phyloP scores from a whole-genome alignment of 2,888 invertebrate species.

The Tetheella fluctuosa region DNA sequence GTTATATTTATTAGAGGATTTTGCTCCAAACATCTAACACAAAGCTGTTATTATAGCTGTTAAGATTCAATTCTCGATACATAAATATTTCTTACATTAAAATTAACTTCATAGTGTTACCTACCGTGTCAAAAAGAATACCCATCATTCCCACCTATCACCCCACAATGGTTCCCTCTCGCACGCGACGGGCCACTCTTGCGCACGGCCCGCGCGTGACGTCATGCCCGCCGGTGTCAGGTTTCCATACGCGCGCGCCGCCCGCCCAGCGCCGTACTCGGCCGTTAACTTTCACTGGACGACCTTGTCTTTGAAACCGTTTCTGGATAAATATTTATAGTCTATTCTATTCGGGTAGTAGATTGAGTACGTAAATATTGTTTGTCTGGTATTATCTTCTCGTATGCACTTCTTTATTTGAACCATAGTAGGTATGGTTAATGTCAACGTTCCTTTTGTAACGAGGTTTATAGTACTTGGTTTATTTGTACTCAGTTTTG shows the following conservation, averaged over 20 bases:
- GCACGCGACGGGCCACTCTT: constrained; percentile 50
- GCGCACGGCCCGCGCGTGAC: constrained; percentile 81
- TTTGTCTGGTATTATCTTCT: background rate
- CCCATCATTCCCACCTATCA: background rate
- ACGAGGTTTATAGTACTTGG: too few species aligned
- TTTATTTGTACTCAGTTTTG: too few species aligned
- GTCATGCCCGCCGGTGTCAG: constrained; percentile 69
- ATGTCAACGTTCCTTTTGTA: too few species aligned
- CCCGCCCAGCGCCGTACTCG: constrained; percentile 54
- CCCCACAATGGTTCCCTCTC: constrained; percentile 36
- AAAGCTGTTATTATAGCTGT: background rate
- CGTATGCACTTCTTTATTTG: too few species aligned
- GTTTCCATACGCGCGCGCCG: constrained; percentile 54
- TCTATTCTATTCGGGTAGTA: background rate
- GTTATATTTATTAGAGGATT: background rate
- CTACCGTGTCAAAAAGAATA: background rate
- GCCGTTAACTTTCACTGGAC: constrained; percentile 60
- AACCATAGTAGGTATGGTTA: too few species aligned
- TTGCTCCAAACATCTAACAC: background rate
- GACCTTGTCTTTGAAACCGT: constrained; percentile 64
- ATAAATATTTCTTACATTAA: too few species aligned
- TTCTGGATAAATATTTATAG: constrained; percentile 4
- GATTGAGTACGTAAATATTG: background rate
- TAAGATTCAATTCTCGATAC: too few species aligned
- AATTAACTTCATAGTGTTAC: too few species aligned